phyloP scores from a whole-genome alignment of 2,113 vertebrate genomes.

The Aldabrachelys gigantea region DNA sequence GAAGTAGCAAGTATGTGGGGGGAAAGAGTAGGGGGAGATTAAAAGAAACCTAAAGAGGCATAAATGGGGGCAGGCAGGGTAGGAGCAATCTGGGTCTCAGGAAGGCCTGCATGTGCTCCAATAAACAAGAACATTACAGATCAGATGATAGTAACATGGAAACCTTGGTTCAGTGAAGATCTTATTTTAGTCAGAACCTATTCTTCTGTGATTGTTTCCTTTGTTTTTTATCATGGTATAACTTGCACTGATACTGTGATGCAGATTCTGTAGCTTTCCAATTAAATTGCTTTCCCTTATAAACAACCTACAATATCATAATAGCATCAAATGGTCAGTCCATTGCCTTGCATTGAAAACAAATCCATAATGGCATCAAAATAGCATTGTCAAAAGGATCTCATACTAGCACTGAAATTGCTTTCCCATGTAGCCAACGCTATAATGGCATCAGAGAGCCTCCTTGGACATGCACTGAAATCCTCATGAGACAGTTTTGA shows the following conservation, averaged over 20 bases:
- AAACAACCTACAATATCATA: background rate
- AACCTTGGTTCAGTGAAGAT: background rate
- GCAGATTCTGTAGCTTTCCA: background rate
- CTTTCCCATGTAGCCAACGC: background rate
- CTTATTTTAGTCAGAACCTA: background rate
- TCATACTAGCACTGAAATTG: background rate
- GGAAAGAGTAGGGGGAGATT: background rate
- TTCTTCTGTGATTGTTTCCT: background rate
- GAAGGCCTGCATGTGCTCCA: background rate
- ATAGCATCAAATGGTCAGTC: conserved; percentile 1
- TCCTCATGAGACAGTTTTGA: background rate
- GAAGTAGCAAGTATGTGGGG: background rate
- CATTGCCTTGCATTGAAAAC: conserved; percentile 44
- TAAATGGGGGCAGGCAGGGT: background rate
- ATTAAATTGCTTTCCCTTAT: background rate
- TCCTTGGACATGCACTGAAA: background rate
- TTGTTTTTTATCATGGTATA: background rate
- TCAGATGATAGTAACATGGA: fast-evolving
- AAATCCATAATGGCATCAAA: conserved; percentile 48
- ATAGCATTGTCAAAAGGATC: background rate
- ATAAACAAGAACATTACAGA: background rate
- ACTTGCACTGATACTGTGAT: background rate
- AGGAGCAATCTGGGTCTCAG: background rate
- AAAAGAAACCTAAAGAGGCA: background rate
- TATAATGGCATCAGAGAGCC: background rate